Evolutionary conservation across 2,888 invertebrate species (phyloP).

Genomic region (Drosophila monieri): DNA sequence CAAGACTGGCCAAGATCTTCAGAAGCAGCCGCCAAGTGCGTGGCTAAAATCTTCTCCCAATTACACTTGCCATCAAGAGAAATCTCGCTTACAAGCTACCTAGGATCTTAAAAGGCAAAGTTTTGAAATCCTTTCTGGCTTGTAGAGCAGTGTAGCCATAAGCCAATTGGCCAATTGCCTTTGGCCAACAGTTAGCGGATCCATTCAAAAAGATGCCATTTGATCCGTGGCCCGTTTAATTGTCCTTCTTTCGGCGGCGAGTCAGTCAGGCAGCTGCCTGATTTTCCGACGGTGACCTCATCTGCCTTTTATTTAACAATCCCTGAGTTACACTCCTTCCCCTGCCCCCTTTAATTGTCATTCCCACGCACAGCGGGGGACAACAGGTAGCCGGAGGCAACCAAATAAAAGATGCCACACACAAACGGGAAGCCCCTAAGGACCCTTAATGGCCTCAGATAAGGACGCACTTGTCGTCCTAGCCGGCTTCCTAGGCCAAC

Average conservation of each 20-base stretch:
- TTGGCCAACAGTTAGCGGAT: constrained; percentile 60
- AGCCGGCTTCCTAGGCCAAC: constrained; percentile 26
- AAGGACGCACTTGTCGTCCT: constrained; percentile 49
- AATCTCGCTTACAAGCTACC: not conserved
- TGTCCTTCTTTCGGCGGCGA: constrained; percentile 37
- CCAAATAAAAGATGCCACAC: constrained; percentile 55
- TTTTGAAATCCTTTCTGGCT: not conserved
- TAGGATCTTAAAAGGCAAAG: not conserved
- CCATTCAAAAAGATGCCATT: constrained; percentile 64
- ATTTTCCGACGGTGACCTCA: constrained; percentile 22
- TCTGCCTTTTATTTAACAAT: constrained; percentile 8
- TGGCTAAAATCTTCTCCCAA: constrained; percentile 72
- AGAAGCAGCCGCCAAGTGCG: constrained; percentile 72
- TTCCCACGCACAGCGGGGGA: constrained; percentile 65
- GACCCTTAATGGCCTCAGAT: constrained; percentile 66
- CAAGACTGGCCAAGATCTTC: constrained; percentile 54
- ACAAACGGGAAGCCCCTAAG: constrained; percentile 62
- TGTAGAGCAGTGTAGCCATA: constrained; percentile 32
- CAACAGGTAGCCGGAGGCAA: constrained; percentile 55
- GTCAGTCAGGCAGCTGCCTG: constrained; percentile 24
- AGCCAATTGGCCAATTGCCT: constrained; percentile 66
- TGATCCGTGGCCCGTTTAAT: constrained; percentile 53
- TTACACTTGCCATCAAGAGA: constrained; percentile 55
- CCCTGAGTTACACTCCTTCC: not conserved
- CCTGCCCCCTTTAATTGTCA: constrained; percentile 44